phyloP scores from a whole-genome alignment of 64 coral and sea anemone genomes.

The Acropora yongei region DNA sequence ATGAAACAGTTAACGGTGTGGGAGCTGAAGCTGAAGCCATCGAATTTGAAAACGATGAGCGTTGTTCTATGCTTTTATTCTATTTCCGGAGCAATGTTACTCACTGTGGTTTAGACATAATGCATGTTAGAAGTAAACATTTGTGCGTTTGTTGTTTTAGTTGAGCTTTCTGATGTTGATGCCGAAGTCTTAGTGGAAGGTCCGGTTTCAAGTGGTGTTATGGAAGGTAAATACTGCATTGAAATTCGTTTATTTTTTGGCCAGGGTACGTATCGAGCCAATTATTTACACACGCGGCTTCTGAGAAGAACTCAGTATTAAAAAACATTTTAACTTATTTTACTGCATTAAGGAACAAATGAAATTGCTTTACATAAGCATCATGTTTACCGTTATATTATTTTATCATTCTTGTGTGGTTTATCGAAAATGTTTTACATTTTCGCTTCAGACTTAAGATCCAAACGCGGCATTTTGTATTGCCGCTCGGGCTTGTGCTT shows the following conservation, averaged over 20 bases:
- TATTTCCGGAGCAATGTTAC: slow-evolving; percentile 4
- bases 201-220: slow-evolving; percentile 3
- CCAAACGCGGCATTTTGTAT: neutral
- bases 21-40: slow-evolving; percentile 32
- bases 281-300: slow-evolving; percentile 10
- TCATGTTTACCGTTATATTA: slow-evolving; percentile 12
- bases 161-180: slow-evolving; percentile 12
- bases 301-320: slow-evolving; percentile 12
- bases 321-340: slow-evolving; percentile 13
- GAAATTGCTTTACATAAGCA: slow-evolving; percentile 15
- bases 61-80: slow-evolving; percentile 18
- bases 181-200: slow-evolving; percentile 24
- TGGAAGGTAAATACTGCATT: slow-evolving; percentile 37
- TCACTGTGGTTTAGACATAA: neutral
- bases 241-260: slow-evolving; percentile 1
- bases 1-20: slow-evolving; percentile 27
- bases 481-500: neutral
- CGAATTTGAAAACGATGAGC: slow-evolving; percentile 21
- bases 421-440: slow-evolving; percentile 34
- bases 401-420: slow-evolving; percentile 13
- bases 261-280: neutral
- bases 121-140: slow-evolving; percentile 6
- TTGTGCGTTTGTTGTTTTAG: neutral
- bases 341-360: slow-evolving; percentile 19
- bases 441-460: slow-evolving; percentile 22